Evolutionary conservation across 2,797 vertebrate genomes (phyloP), one percentile per base, ranked within the genome.

Genomic region (Acipenser transmontanus): DNA sequence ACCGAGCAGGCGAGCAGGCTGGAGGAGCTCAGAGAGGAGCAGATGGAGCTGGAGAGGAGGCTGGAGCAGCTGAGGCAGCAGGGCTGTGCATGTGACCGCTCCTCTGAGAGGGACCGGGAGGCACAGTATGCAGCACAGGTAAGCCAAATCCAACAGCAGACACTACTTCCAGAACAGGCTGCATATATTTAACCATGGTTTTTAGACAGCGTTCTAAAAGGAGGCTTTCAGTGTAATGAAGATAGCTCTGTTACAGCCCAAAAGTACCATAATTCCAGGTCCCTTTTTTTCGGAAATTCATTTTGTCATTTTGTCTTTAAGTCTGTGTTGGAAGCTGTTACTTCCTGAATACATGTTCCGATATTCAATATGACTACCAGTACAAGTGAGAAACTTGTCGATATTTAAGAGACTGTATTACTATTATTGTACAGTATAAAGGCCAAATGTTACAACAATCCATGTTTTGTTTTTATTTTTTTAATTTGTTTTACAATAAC

Each of bases 81-180:
- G 48, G 89, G 87, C 62, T 93, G 91, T 79, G 81, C 84, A 71
- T 94, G 91, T 72, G 88, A 89, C 70, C 86, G 84, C 64, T 88
- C 77, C 69, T 61, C 82, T 73, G 90, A 91, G 67, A 85, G 85
- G 66, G 84, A 88, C 70, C 92, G 88, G 73, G 91, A 94, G 77
- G 88, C 85, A 52, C 88, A 91, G 72, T 93, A 94, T 65, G 83
- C 91, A 57, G 87, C 87, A 64, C 91, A 94, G 92, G 93, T 94
- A 80, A 81, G 82, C 48, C 63, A 51, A 9, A 34, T 7, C 14
- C 17, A 49, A 10, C 48, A 66, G 59, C n/a, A 47, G 34, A 3
- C 34, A 34, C 34, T 4, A 34, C 34, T 34, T 34, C 34, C 34
- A 34, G 4, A 34, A 34, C 34, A 34, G 34, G 34, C 34, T 34